Evolutionary conservation across 2,113 vertebrate genomes (phyloP).

Genomic region (Dipodomys ordii): DNA sequence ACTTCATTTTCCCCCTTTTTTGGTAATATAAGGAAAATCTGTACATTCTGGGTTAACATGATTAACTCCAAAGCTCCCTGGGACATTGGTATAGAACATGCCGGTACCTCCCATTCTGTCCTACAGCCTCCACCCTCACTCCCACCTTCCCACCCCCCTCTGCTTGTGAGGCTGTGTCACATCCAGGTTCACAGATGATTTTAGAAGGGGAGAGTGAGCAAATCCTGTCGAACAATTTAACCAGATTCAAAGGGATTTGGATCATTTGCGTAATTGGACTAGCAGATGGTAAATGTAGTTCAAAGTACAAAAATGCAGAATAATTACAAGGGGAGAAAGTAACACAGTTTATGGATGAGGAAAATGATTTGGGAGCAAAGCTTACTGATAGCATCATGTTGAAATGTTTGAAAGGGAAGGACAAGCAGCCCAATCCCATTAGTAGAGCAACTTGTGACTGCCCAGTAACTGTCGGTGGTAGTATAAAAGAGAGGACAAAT

Average conservation of each 20-base stretch:
- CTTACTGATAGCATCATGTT: conserved; percentile 34
- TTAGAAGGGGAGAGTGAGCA: conserved; percentile 61
- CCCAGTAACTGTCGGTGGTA: no score
- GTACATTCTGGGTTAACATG: neutral
- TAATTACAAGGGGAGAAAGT: conserved; percentile 79
- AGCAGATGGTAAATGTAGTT: conserved; percentile 83
- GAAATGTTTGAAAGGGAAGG: neutral
- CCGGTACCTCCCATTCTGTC: neutral
- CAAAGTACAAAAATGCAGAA: conserved; percentile 82
- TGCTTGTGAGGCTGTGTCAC: conserved; percentile 64
- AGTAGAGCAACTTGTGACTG: neutral
- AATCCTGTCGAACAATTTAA: conserved; percentile 75
- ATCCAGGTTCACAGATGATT: conserved; percentile 77
- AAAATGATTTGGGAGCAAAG: conserved; percentile 44
- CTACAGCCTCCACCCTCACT: neutral
- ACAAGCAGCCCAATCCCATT: neutral
- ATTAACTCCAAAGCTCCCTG: conserved; percentile 11
- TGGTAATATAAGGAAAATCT: conserved; percentile 59
- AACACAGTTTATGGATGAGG: conserved; percentile 63
- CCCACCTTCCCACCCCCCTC: conserved; percentile 34
- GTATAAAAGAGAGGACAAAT: no score
- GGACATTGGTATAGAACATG: neutral
- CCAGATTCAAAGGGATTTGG: conserved; percentile 81
- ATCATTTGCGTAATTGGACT: conserved; percentile 83
- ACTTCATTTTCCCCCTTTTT: neutral